Percentiles rank a stretch among this genome's conserved stretches.
These are phyloP conservation scores for Anoura caudifer DNA, from an alignment of 2,113 vertebrate genomes.

Conservation along the genomic window DNA sequence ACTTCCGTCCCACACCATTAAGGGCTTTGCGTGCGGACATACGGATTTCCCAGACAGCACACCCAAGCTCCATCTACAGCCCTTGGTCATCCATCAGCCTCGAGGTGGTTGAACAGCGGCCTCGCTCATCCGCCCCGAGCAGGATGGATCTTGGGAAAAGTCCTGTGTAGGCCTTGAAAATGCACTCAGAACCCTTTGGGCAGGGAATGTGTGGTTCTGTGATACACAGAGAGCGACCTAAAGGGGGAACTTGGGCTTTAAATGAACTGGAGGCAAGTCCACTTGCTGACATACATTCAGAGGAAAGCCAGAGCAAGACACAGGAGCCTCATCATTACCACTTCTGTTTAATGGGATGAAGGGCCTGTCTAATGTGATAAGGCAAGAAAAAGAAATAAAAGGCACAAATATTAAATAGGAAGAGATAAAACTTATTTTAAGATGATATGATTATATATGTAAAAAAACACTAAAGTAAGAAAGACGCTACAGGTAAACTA, in stretches of 20 bases:
- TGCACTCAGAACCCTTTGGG: background rate
- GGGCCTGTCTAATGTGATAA: background rate
- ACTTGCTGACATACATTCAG: background rate
- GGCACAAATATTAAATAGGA: background rate
- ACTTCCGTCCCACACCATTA: background rate
- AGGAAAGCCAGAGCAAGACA: background rate
- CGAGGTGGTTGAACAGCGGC: background rate
- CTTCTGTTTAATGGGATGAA: background rate
- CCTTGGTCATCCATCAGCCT: background rate
- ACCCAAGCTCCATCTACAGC: background rate
- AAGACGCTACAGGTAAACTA: background rate
- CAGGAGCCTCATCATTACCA: background rate
- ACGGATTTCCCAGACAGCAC: background rate
- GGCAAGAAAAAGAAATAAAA: background rate
- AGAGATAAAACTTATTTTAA: background rate
- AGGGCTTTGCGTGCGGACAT: too few relatives aligned
- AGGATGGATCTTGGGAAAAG: background rate
- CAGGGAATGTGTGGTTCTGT: background rate
- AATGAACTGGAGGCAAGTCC: background rate
- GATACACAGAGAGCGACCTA: background rate
- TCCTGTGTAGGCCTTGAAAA: background rate
- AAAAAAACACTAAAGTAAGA: background rate
- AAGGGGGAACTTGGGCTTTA: background rate
- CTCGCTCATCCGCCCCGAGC: background rate
- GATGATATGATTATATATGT: background rate